Evolutionary conservation across 2,888 invertebrate species (phyloP).

Genomic region (Artemia sp.): DNA sequence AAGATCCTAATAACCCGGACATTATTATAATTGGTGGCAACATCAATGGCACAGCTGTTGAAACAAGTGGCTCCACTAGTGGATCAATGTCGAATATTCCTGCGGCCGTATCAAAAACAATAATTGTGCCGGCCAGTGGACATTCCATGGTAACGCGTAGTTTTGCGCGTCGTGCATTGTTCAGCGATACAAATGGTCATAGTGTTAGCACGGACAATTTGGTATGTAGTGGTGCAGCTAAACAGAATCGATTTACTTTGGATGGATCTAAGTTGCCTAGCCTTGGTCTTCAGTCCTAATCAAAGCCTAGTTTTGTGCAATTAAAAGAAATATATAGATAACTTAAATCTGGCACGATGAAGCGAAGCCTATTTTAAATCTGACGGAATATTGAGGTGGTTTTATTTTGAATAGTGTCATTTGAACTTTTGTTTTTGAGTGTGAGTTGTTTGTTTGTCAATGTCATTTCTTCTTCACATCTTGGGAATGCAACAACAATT

Average conservation of each 20-base stretch:
- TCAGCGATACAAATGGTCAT: slow-evolving; percentile 2
- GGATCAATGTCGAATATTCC: slow-evolving; percentile 9
- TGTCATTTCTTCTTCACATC: too few species aligned
- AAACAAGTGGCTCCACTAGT: background rate
- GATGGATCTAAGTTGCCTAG: slow-evolving; percentile 14
- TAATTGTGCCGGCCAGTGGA: slow-evolving; percentile 9
- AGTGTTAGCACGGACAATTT: slow-evolving; percentile 3
- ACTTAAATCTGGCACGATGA: too few species aligned
- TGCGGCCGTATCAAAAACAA: slow-evolving; percentile 11
- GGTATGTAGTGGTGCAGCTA: background rate
- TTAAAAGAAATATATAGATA: background rate
- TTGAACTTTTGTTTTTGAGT: too few species aligned
- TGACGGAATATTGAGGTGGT: too few species aligned
- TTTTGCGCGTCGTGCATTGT: slow-evolving; percentile 7
- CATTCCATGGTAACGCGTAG: slow-evolving; percentile 15
- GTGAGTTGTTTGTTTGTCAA: too few species aligned
- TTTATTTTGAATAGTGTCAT: too few species aligned
- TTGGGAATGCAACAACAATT: too few species aligned
- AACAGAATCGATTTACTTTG: slow-evolving; percentile 3
- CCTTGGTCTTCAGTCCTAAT: slow-evolving; percentile 9
- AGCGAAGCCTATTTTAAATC: too few species aligned
- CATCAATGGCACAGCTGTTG: background rate
- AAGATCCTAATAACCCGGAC: slow-evolving; percentile 13
- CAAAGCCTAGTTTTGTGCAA: background rate
- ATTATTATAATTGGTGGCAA: slow-evolving; percentile 13